A percentile compares a stretch with the other conserved stretches of the same genome.
Conservation (phyloP, 2,113 vertebrate genomes). For the Tonatia bakeri region DNA sequence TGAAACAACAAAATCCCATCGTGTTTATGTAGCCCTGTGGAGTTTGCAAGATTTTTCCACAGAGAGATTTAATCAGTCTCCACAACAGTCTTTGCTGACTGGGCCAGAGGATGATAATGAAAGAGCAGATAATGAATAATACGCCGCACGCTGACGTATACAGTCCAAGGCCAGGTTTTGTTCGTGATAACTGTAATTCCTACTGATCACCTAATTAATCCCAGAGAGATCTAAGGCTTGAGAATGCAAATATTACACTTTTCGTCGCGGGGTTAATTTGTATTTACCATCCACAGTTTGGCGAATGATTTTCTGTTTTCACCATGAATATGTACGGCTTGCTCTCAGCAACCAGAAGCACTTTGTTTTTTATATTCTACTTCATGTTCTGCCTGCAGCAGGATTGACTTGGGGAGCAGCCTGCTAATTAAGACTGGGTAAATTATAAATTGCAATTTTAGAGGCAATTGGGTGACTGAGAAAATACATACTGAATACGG, state of each 20-base stretch:
- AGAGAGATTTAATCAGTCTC: conserved; percentile 14
- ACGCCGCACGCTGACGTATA: background rate
- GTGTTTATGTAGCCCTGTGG: background rate
- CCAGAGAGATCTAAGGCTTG: conserved; percentile 45
- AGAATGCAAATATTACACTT: conserved; percentile 71
- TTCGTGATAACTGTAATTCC: conserved; percentile 51
- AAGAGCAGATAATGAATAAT: conserved; percentile 27
- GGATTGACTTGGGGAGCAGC: conserved; percentile 2
- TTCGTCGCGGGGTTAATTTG: conserved; percentile 70
- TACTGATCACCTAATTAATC: conserved; percentile 70
- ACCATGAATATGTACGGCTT: conserved; percentile 65
- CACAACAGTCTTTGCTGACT: background rate
- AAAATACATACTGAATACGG: background rate
- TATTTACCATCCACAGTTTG: conserved; percentile 69
- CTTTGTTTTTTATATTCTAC: background rate
- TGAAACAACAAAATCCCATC: background rate
- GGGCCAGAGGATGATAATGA: conserved; percentile 29
- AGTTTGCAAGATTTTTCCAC: conserved; percentile 19
- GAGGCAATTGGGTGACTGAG: background rate
- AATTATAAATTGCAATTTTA: conserved; percentile 55
- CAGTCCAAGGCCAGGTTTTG: conserved; percentile 43
- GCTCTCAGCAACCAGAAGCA: conserved; percentile 44
- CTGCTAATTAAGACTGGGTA: conserved; percentile 51
- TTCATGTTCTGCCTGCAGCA: conserved; percentile 46
- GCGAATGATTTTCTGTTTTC: conserved; percentile 59